These are phyloP conservation scores for Gonatopus flavifemur DNA, from an alignment of 1,140 invertebrate species.

Conservation along the genomic window DNA sequence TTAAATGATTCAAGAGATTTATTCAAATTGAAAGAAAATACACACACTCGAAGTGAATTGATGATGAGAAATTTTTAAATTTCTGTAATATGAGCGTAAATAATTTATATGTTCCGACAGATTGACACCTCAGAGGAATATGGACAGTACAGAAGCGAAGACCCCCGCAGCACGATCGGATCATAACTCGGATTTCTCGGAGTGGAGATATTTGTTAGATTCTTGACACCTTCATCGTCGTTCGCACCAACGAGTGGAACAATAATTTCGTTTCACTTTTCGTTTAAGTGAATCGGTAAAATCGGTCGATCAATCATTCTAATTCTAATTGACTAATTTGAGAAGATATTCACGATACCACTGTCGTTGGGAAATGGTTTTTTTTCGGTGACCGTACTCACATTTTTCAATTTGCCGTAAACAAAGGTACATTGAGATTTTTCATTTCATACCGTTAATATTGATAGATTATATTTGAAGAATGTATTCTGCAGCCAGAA, in stretches of 20 bases:
- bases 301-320: too few species aligned
- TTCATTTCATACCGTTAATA: too few species aligned
- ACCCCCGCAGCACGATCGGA: slow-evolving; percentile 87
- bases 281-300: too few species aligned
- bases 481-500: too few species aligned
- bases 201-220: slow-evolving; percentile 93
- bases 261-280: too few species aligned
- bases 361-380: too few species aligned
- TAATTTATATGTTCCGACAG: slow-evolving; percentile 49
- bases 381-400: too few species aligned
- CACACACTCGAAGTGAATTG: slow-evolving; percentile 88
- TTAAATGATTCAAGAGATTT: slow-evolving; percentile 90
- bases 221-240: slow-evolving; percentile 89
- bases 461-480: too few species aligned
- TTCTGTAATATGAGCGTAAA: neutral
- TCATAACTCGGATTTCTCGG: slow-evolving; percentile 91
- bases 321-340: too few species aligned
- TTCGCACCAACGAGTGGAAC: slow-evolving; percentile 68
- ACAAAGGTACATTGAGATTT: too few species aligned
- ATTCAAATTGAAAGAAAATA: slow-evolving; percentile 86
- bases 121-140: slow-evolving; percentile 92
- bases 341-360: too few species aligned
- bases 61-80: neutral
- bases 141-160: slow-evolving; percentile 89
- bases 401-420: too few species aligned